Conservation (phyloP, 2,888 invertebrate genomes). For the Dolichopus griseipennis region DNA sequence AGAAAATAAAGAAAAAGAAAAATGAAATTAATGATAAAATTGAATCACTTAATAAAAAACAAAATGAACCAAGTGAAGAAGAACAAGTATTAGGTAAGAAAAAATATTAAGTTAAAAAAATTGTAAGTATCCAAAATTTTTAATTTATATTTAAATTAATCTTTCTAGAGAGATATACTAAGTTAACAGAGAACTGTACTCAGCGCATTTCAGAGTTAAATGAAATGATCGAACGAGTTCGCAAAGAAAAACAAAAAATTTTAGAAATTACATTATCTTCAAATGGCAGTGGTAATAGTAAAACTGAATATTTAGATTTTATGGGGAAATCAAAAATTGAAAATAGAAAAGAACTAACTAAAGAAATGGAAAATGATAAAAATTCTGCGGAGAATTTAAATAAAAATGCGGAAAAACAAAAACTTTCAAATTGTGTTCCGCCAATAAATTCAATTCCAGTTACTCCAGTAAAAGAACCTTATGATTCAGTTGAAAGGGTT, state of each 20-base stretch:
- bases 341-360: background rate
- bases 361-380: background rate
- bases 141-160: background rate
- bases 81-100: background rate
- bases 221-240: constrained; percentile 49
- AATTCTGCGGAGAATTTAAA: background rate
- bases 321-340: constrained; percentile 23
- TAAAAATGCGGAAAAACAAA: constrained; percentile 9
- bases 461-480: constrained; percentile 4
- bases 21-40: background rate
- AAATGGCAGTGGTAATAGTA: constrained; percentile 27
- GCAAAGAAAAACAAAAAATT: constrained; percentile 49
- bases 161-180: constrained; percentile 41
- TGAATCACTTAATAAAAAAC: background rate
- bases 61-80: background rate
- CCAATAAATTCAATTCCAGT: background rate
- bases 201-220: constrained; percentile 50
- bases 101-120: constrained; percentile 8
- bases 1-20: constrained; percentile 8
- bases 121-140: background rate
- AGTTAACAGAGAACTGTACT: constrained; percentile 48
- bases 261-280: constrained; percentile 42
- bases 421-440: background rate
- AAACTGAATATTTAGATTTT: constrained; percentile 41
- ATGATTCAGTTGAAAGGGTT: constrained; percentile 22